phyloP scores from a whole-genome alignment of 2,113 vertebrate genomes.

The Piliocolobus tephrosceles region DNA sequence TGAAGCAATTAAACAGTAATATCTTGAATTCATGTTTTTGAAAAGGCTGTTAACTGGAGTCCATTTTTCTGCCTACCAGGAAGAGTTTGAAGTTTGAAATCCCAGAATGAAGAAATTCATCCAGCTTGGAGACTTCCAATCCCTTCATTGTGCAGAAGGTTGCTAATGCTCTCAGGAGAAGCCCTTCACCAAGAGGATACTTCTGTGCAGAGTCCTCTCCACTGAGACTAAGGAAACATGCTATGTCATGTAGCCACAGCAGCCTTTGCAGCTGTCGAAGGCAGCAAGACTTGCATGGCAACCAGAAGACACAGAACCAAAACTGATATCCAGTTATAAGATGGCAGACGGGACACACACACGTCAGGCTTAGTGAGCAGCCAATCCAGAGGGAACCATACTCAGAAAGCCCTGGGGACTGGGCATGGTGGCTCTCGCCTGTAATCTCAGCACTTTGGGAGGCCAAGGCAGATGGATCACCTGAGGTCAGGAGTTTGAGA shows the following conservation, averaged over 20 bases:
- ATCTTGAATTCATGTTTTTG: neutral
- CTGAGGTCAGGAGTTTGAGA: no score
- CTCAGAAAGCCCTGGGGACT: no score
- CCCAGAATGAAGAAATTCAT: neutral
- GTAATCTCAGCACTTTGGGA: no score
- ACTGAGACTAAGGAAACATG: neutral
- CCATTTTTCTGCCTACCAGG: neutral
- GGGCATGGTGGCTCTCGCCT: no score
- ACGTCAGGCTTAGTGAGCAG: neutral
- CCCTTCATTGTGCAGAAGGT: neutral
- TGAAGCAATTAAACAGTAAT: slow-evolving; percentile 1
- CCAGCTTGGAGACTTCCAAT: neutral
- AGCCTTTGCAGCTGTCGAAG: neutral
- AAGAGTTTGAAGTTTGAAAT: slow-evolving; percentile 28
- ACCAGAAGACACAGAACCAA: neutral
- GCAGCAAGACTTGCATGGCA: neutral
- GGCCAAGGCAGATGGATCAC: no score
- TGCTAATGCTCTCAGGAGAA: neutral
- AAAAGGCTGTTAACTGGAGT: neutral
- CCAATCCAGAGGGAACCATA: neutral
- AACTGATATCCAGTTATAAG: neutral
- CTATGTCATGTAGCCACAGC: neutral
- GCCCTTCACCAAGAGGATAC: neutral
- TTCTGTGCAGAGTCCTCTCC: neutral
- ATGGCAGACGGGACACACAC: neutral